These are phyloP conservation scores for Epizoanthus fatuus DNA, from an alignment of 92 coral and sea anemone genomes.

Conservation along the genomic window DNA sequence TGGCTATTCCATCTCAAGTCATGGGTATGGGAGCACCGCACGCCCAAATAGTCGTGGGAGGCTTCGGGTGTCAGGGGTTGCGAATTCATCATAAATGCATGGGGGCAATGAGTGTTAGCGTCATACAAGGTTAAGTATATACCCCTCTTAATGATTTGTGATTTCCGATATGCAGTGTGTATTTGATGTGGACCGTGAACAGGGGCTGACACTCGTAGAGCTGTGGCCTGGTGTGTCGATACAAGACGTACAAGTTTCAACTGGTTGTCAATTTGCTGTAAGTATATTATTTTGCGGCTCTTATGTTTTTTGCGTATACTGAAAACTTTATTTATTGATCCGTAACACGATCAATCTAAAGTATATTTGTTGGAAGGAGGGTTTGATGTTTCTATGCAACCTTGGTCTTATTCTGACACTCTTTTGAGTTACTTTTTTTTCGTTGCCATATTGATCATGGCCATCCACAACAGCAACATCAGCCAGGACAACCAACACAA, in stretches of 20 bases:
- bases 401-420: too few species aligned
- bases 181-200: slow-evolving; percentile 91
- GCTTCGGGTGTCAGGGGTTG: too few species aligned
- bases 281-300: slow-evolving; percentile 8
- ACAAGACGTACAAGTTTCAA: slow-evolving; percentile 88
- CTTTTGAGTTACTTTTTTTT: too few species aligned
- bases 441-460: too few species aligned
- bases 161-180: slow-evolving; percentile 79
- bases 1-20: too few species aligned
- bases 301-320: background rate
- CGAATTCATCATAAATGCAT: too few species aligned
- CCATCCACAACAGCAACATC: too few species aligned
- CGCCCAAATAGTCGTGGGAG: too few species aligned
- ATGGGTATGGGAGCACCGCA: too few species aligned
- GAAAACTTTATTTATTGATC: background rate
- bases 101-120: background rate
- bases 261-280: slow-evolving; percentile 93
- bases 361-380: background rate
- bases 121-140: background rate
- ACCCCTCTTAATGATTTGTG: background rate
- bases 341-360: background rate
- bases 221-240: slow-evolving; percentile 90
- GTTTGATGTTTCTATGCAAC: too few species aligned
- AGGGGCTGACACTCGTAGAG: slow-evolving; percentile 86
- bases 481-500: too few species aligned